Evolutionary conservation across 1,140 invertebrate genomes (phyloP), one percentile per base, ranked within the genome.

Genomic region (Drosophila nikananu): DNA sequence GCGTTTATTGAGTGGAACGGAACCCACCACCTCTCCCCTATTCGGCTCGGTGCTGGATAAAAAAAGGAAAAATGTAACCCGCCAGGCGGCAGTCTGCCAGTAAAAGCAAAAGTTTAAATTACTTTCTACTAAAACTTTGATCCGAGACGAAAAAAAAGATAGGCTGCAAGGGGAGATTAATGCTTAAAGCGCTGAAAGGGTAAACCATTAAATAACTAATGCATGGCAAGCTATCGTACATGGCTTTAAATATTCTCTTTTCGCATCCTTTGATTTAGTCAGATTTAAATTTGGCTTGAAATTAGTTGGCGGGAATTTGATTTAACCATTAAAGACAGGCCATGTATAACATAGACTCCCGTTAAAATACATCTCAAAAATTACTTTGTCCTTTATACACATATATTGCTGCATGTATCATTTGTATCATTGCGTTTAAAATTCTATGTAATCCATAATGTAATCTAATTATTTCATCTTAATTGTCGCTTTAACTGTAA

Each of bases 101-200:
- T 78, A 84, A 89, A 83, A 83, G 77, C 64, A 78, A 87, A 87
- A 87, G 84, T 87, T 87, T 87, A 87, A 87, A 87, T 87, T 87
- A 87, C 84, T 87, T 87, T 87, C 55, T 71, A 81, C 68, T 75
- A 66, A 87, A 87, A 87, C 68, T 87, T 87, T 81, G 57, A 77
- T 62, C 70, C 80, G 48, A 49, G 59, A 55, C 27, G 15, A 63
- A 83, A 74, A 75, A 80, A 49, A 37, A 73, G 61, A 51, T 61
- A 23, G 55, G 52, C 42, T 52, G 70, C 67, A 49, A 71, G 25
- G 66, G 27, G 15, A 77, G 75, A 77, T 77, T 77, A 77, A 77
- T 77, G 75, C 49, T 77, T 55, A 70, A 77, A 77, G 74, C 75
- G 25, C 19, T 41, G 37, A 64, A 74, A 77, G 51, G 75, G 42